A percentile compares a stretch with the other conserved stretches of the same genome.
Conservation (phyloP, 2,888 invertebrate species). For the Mimumesa dahlbomi region DNA sequence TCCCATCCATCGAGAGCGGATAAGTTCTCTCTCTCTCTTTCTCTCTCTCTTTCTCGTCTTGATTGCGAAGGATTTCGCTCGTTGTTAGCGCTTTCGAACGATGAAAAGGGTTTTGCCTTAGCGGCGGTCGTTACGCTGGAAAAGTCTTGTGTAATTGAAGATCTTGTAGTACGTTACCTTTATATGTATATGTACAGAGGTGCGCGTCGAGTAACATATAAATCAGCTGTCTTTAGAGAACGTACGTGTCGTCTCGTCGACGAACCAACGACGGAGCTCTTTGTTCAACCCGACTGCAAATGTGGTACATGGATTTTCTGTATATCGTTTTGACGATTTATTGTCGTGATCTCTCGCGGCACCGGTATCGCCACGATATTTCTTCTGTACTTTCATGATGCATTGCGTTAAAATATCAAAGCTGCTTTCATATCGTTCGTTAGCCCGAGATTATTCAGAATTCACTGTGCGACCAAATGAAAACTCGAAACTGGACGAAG, state of each 20-base stretch:
- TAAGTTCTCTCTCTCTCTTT: not conserved
- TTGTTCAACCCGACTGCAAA: slow-evolving; percentile 31
- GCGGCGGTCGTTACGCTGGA: slow-evolving; percentile 39
- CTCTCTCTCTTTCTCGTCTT: slow-evolving; percentile 11
- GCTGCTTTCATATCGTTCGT: no score
- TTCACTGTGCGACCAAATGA: no score
- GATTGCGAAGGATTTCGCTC: slow-evolving; percentile 43
- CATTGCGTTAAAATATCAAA: slow-evolving; percentile 3
- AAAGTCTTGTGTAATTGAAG: slow-evolving; percentile 54
- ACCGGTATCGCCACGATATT: no score
- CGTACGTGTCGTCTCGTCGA: slow-evolving; percentile 22
- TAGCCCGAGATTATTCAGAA: no score
- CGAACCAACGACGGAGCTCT: slow-evolving; percentile 24
- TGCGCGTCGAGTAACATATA: slow-evolving; percentile 40
- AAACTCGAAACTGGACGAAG: no score
- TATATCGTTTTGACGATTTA: slow-evolving; percentile 37
- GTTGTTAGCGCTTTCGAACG: slow-evolving; percentile 45
- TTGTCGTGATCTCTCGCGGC: slow-evolving; percentile 25
- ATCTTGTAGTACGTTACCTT: slow-evolving; percentile 39
- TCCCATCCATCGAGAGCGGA: not conserved
- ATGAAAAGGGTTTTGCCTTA: slow-evolving; percentile 47
- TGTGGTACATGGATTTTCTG: slow-evolving; percentile 18
- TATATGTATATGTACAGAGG: slow-evolving; percentile 20
- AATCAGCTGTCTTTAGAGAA: slow-evolving; percentile 42
- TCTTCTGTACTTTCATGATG: slow-evolving; percentile 17